phyloP scores from a whole-genome alignment of 1,140 invertebrate species.

The Eriocheir sinensis region DNA sequence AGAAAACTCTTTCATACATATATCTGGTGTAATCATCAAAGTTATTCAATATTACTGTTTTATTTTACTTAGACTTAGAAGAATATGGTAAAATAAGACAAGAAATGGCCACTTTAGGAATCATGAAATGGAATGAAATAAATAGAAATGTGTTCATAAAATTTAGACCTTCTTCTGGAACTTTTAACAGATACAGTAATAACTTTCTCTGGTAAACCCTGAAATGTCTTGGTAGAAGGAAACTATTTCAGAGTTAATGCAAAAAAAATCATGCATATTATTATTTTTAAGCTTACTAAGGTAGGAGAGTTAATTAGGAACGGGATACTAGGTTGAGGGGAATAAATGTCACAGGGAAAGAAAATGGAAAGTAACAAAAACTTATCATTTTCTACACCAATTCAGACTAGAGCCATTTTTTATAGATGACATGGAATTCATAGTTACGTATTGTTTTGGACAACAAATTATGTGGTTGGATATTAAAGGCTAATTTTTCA shows the following conservation, averaged over 20 bases:
- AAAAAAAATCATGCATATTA: background rate
- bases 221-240: background rate
- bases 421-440: background rate
- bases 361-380: background rate
- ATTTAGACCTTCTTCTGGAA: background rate
- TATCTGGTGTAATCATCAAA: background rate
- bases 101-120: background rate
- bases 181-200: background rate
- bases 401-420: conserved; percentile 16
- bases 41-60: background rate
- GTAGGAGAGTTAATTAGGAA: background rate
- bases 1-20: background rate
- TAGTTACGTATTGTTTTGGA: background rate
- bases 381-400: conserved; percentile 16
- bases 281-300: background rate
- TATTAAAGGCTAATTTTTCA: background rate
- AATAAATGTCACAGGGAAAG: background rate
- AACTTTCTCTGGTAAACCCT: conserved; percentile 12
- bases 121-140: background rate
- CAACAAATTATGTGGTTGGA: background rate
- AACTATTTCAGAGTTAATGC: background rate
- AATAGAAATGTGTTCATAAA: background rate
- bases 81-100: background rate
- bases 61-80: background rate
- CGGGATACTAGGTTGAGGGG: background rate